phyloP scores from a whole-genome alignment of 2,113 vertebrate genomes.

The Bothrops jararaca region DNA sequence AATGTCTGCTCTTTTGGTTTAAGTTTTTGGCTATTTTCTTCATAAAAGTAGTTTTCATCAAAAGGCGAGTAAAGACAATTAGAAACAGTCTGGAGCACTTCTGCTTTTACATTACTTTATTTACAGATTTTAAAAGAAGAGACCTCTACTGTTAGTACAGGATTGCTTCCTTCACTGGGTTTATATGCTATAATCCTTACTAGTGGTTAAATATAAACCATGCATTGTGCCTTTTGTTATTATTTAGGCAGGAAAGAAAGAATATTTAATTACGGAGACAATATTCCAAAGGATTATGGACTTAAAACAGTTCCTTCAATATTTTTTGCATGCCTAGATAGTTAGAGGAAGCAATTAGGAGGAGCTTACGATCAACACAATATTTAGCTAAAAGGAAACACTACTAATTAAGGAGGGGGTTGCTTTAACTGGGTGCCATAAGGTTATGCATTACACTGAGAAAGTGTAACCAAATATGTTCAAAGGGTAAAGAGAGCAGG shows the following conservation, averaged over 20 bases:
- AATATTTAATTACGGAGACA: conserved; percentile 42
- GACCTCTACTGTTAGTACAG: not conserved
- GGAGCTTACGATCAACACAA: conserved; percentile 46
- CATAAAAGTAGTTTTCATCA: not conserved
- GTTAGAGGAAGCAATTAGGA: conserved; percentile 28
- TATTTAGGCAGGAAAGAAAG: not conserved
- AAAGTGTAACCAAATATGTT: conserved; percentile 44
- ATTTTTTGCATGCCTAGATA: conserved; percentile 26
- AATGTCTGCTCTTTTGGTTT: not conserved
- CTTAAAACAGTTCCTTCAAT: conserved; percentile 20
- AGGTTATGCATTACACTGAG: conserved; percentile 65
- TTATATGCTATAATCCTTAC: conserved; percentile 7
- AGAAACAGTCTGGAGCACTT: not conserved
- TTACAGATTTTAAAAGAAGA: not conserved
- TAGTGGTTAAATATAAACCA: not conserved
- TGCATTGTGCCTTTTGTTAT: not conserved
- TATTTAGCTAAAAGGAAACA: conserved; percentile 56
- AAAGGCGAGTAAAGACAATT: not conserved
- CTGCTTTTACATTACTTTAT: not conserved
- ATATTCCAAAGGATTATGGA: conserved; percentile 50
- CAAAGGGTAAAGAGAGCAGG: conserved; percentile 67
- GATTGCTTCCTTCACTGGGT: not conserved
- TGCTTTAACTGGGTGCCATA: conserved; percentile 59
- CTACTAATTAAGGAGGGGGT: conserved; percentile 63
- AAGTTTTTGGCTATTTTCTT: not conserved